A percentile compares a stretch with the other conserved stretches of the same genome.
These are phyloP conservation scores for Ptychochromis oligacanthus DNA, from an alignment of 2,113 vertebrate species.

Conservation along the genomic window DNA sequence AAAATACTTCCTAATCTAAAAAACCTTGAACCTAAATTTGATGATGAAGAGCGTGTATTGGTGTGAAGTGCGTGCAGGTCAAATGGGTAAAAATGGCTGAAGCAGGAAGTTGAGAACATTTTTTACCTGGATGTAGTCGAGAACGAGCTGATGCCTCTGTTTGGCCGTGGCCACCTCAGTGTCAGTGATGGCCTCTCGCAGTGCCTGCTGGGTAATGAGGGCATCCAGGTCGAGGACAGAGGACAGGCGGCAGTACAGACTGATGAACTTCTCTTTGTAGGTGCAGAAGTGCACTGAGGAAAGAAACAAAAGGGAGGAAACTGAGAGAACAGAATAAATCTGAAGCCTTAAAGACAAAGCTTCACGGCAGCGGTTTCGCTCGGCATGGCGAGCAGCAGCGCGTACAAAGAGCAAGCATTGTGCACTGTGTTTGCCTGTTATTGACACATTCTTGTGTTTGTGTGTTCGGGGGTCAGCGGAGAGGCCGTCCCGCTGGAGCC, in stretches of 20 bases:
- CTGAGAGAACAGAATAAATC: neutral
- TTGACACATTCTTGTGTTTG: slow-evolving; percentile 22
- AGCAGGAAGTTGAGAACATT: neutral
- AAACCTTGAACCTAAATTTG: neutral
- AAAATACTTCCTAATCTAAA: neutral
- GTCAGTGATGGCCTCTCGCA: slow-evolving; percentile 96
- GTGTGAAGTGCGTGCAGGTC: neutral
- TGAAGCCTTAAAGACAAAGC: neutral
- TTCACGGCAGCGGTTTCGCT: neutral
- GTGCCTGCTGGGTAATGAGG: slow-evolving; percentile 95
- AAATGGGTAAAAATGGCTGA: neutral
- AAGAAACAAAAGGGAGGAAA: neutral
- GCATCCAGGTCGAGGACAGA: slow-evolving; percentile 95
- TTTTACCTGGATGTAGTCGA: slow-evolving; percentile 93
- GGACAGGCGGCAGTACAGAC: slow-evolving; percentile 96
- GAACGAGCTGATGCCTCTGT: slow-evolving; percentile 92
- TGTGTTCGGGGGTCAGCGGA: neutral
- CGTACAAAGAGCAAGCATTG: slow-evolving; percentile 17
- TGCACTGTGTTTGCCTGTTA: slow-evolving; percentile 17
- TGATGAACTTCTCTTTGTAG: slow-evolving; percentile 97
- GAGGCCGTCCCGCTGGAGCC: slow-evolving; percentile 26
- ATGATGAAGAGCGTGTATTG: neutral
- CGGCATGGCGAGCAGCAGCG: neutral
- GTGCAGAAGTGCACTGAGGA: slow-evolving; percentile 93
- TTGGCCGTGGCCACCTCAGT: slow-evolving; percentile 90